These are phyloP conservation scores for Heloderma charlesbogerti DNA, from an alignment of 2,113 vertebrate species.

Conservation along the genomic window DNA sequence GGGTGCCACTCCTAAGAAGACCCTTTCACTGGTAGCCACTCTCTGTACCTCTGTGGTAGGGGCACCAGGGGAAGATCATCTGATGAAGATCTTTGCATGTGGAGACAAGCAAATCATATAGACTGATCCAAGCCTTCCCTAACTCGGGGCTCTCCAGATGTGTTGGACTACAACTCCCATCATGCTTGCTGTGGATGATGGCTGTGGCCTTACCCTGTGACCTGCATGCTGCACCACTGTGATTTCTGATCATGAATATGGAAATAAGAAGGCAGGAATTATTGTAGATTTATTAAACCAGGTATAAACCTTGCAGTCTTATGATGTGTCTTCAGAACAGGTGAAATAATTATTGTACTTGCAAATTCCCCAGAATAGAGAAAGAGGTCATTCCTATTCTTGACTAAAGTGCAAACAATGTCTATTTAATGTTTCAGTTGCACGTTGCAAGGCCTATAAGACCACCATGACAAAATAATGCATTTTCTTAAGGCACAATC, in stretches of 20 bases:
- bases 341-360: neutral
- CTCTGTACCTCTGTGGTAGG: neutral
- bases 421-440: slow-evolving; percentile 40
- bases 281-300: neutral
- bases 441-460: slow-evolving; percentile 53
- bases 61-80: neutral
- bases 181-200: too few species aligned
- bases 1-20: neutral
- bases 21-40: neutral
- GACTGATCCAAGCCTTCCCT: too few species aligned
- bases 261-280: neutral
- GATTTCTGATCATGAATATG: neutral
- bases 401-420: neutral
- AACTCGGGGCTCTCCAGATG: too few species aligned
- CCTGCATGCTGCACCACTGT: neutral
- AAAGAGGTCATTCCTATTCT: neutral
- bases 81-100: neutral
- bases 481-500: slow-evolving; percentile 52
- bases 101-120: neutral
- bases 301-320: neutral
- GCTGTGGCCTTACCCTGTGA: neutral
- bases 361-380: neutral
- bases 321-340: neutral
- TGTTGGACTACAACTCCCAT: too few species aligned
- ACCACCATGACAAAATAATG: slow-evolving; percentile 48